Evolutionary conservation across 2,797 vertebrate genomes (phyloP).

Genomic region (Poeciliopsis presidionis): DNA sequence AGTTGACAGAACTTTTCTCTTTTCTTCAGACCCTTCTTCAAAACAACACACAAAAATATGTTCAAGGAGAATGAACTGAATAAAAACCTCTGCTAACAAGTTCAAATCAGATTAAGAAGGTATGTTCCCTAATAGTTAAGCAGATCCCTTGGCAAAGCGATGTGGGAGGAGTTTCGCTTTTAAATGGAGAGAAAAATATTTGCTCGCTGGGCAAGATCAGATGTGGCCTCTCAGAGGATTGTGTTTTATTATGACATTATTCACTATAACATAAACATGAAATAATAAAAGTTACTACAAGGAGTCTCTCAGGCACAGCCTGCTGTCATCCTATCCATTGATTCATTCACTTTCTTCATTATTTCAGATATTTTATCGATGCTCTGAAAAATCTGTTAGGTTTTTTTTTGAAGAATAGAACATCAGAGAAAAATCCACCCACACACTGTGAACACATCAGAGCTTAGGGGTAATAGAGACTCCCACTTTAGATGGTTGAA

Average conservation of each 20-base stretch:
- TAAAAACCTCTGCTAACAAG: neutral
- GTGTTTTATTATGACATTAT: neutral
- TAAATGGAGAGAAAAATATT: neutral
- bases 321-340: neutral
- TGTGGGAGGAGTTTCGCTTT: neutral
- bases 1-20: neutral
- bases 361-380: neutral
- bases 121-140: neutral
- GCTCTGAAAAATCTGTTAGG: neutral
- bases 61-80: neutral
- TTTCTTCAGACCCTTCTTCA: neutral
- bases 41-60: neutral
- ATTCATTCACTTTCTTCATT: neutral
- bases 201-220: neutral
- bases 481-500: neutral
- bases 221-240: neutral
- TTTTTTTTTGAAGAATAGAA: neutral
- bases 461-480: neutral
- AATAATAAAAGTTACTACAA: neutral
- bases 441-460: neutral
- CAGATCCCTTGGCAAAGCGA: neutral
- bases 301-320: neutral
- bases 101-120: neutral
- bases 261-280: neutral
- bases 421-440: conserved; percentile 14